phyloP scores from a whole-genome alignment of 2,888 invertebrate species.

The Agapostemon virescens region DNA sequence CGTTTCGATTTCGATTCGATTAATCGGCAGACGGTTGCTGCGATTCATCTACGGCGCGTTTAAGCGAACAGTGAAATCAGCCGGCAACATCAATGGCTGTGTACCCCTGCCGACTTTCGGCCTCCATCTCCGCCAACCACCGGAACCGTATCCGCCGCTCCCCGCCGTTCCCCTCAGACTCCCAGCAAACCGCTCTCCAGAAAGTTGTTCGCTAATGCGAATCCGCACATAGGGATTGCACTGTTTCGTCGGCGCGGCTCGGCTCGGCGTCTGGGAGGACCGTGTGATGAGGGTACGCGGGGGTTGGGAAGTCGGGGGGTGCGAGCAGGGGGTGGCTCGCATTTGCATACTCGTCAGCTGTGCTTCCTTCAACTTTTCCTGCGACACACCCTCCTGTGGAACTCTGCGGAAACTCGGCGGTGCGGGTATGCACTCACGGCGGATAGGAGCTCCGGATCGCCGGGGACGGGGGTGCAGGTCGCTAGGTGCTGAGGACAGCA shows the following conservation, averaged over 20 bases:
- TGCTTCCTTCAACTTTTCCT: slow-evolving; percentile 81
- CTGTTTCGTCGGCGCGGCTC: slow-evolving; percentile 65
- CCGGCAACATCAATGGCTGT: slow-evolving; percentile 49
- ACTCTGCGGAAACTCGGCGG: slow-evolving; percentile 61
- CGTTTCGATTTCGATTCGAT: slow-evolving; percentile 42
- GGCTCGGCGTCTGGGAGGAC: slow-evolving; percentile 42
- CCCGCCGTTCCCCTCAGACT: neutral
- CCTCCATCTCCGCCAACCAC: neutral
- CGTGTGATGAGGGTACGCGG: slow-evolving; percentile 56
- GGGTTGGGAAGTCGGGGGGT: slow-evolving; percentile 48
- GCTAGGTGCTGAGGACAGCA: slow-evolving; percentile 62
- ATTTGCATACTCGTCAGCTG: slow-evolving; percentile 81
- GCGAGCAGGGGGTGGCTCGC: slow-evolving; percentile 60
- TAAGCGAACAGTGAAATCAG: slow-evolving; percentile 41
- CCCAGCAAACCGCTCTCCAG: slow-evolving; percentile 21
- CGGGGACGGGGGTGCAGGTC: slow-evolving; percentile 13
- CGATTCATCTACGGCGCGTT: slow-evolving; percentile 33
- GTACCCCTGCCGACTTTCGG: slow-evolving; percentile 24
- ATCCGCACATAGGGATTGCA: slow-evolving; percentile 75
- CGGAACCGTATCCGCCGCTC: neutral
- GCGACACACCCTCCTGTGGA: slow-evolving; percentile 73
- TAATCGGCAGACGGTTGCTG: slow-evolving; percentile 29
- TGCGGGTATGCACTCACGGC: slow-evolving; percentile 64
- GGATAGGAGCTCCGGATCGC: slow-evolving; percentile 31
- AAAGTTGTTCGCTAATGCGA: slow-evolving; percentile 74